Evolutionary conservation across 2,113 vertebrate species (phyloP), one percentile per base, ranked within the genome.

Genomic region (Physeter macrocephalus): DNA sequence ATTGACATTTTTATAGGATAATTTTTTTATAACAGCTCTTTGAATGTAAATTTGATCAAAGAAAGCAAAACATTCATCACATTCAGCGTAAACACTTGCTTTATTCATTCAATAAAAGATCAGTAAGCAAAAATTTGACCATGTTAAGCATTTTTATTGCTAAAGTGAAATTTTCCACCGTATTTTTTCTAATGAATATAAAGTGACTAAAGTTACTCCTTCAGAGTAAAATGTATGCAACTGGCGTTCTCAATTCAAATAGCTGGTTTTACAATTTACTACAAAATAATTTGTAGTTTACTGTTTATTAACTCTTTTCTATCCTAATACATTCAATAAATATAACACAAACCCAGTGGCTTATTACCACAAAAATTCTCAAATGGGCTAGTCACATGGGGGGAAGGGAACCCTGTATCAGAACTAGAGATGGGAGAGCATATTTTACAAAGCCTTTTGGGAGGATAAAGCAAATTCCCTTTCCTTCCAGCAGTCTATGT

Each of bases 31-130:
- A 97, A 66, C 36, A 69, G 61, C 14, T 80, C 86, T 92, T 46
- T 90, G 18, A 61, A 83, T 93, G 39, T 91, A 97, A 97, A 94
- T 80, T 72, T 34, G 21, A 93, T 80, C 27, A 95, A 82, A 93
- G 88, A 93, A 97, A 96, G 67, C 59, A 96, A 96, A 97, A 95
- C n/a, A 96, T 93, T 80, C 83, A 90, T 95, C 90, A 66, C 39
- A 67, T 72, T 89, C 61, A 69, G 46, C 34, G 41, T 89, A 95
- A 95, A 95, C 46, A 93, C 21, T 91, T 77, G 54, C 39, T 95
- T 94, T 88, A 95, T 66, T 6, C 78, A 81, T 75, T 96, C 29
- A 83, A 84, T 78, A 95, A 93, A 92, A 96, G 54, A 95, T 90
- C 46, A 86, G 61, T 25, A 27, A 97, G 97, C 61, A 90, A 96